Evolutionary conservation across 2,797 vertebrate species (phyloP).

Genomic region (Lepilemur ruficaudatus): DNA sequence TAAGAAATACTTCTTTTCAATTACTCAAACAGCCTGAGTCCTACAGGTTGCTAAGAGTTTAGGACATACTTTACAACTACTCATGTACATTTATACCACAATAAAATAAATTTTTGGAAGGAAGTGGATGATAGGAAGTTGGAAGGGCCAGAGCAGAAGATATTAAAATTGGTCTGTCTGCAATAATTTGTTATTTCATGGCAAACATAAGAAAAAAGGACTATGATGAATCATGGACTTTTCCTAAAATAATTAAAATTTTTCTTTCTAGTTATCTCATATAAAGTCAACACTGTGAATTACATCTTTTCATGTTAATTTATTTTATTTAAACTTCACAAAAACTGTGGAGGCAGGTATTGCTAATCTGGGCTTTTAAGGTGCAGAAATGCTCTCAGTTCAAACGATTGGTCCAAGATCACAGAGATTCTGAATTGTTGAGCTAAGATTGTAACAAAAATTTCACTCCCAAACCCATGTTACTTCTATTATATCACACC

Average conservation of each 20-base stretch:
- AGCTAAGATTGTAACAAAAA: not conserved
- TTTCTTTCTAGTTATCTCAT: not conserved
- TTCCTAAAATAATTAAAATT: not conserved
- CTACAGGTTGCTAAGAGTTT: not conserved
- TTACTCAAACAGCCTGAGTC: constrained; percentile 33
- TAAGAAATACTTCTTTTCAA: constrained; percentile 64
- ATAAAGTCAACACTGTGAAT: not conserved
- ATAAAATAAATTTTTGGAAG: constrained; percentile 47
- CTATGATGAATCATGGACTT: not conserved
- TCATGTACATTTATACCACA: constrained; percentile 22
- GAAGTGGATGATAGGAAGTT: not conserved
- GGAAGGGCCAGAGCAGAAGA: not conserved
- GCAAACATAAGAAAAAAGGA: not conserved
- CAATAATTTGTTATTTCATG: not conserved
- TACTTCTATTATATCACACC: not conserved
- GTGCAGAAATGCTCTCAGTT: not conserved
- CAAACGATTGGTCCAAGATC: not conserved
- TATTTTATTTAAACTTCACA: not conserved
- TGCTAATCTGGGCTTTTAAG: not conserved
- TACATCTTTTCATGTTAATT: not conserved
- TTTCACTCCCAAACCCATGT: not conserved
- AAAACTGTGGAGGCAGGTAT: not conserved
- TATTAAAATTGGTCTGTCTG: constrained; percentile 28
- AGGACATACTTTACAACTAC: not conserved
- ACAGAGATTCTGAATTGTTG: not conserved